Evolutionary conservation across 2,113 vertebrate genomes (phyloP).

Genomic region (Globicephala melas): DNA sequence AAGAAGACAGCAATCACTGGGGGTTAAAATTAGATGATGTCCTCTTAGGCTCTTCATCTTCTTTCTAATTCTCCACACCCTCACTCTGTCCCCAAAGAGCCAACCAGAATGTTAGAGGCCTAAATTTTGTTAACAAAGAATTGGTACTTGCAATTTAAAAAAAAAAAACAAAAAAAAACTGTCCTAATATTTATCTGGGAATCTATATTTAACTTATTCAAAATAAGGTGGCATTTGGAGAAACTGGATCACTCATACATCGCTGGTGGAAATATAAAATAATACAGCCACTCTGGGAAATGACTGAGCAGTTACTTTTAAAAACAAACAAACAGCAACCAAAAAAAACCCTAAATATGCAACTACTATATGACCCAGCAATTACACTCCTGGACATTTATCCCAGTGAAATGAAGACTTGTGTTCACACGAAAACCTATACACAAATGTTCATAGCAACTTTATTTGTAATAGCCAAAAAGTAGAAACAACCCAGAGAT

Average conservation of each 20-base stretch:
- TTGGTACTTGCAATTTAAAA: not conserved
- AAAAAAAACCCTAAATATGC: not conserved
- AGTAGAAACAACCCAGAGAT: not conserved
- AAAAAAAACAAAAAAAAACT: rapidly evolving
- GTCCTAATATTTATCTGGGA: conserved; percentile 19
- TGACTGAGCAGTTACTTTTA: not conserved
- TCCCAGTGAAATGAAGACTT: not conserved
- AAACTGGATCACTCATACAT: conserved; percentile 23
- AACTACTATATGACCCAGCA: not conserved
- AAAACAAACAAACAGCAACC: not conserved
- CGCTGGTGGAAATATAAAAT: conserved; percentile 10
- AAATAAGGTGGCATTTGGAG: not conserved
- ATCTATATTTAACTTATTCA: conserved; percentile 41
- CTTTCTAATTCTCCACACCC: not conserved
- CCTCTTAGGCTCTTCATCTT: not conserved
- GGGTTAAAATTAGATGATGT: conserved; percentile 51
- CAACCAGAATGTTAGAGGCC: not conserved
- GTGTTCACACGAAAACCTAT: not conserved
- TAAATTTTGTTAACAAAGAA: conserved; percentile 44
- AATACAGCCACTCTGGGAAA: conserved; percentile 18
- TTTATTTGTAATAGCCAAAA: not conserved
- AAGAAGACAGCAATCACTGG: conserved; percentile 8
- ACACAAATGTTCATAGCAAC: not conserved
- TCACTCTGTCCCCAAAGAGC: not conserved
- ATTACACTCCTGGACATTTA: not conserved